These are phyloP conservation scores for Eleutherodactylus coqui DNA, from an alignment of 2,797 vertebrate species.

Conservation along the genomic window DNA sequence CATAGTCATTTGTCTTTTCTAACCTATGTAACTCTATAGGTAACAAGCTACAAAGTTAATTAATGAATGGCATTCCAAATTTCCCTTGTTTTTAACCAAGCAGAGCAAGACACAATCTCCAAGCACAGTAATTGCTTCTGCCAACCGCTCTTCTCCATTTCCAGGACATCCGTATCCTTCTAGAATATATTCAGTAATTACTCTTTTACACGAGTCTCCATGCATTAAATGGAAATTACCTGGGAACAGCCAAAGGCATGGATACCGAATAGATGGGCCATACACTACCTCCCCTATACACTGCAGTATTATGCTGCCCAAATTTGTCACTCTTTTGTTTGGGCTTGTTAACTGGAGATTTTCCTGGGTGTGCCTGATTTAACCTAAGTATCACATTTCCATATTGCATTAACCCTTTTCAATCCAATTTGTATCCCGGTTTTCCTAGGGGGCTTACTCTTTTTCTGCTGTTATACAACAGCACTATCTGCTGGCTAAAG, in stretches of 20 bases:
- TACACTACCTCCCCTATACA: not conserved
- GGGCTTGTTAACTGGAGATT: not conserved
- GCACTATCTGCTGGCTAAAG: too few relatives aligned
- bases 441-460: too few relatives aligned
- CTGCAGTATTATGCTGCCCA: not conserved
- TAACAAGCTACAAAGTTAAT: not conserved
- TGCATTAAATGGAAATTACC: conserved; percentile 8
- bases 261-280: not conserved
- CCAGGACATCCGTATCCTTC: not conserved
- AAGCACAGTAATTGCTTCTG: conserved; percentile 1
- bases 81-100: not conserved
- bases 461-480: too few relatives aligned
- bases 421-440: too few relatives aligned
- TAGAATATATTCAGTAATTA: conserved; percentile 3
- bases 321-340: conserved; percentile 1
- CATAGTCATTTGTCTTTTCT: not conserved
- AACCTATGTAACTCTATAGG: not conserved
- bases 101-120: not conserved
- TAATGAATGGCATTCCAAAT: not conserved
- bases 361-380: not conserved
- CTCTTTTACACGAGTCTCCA: not conserved
- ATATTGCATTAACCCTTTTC: not conserved
- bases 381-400: not conserved
- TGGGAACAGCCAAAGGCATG: not conserved
- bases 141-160: not conserved